Evolutionary conservation across 2,888 invertebrate genomes (phyloP), one percentile per base, ranked within the genome.

Genomic region (Helleia helle): DNA sequence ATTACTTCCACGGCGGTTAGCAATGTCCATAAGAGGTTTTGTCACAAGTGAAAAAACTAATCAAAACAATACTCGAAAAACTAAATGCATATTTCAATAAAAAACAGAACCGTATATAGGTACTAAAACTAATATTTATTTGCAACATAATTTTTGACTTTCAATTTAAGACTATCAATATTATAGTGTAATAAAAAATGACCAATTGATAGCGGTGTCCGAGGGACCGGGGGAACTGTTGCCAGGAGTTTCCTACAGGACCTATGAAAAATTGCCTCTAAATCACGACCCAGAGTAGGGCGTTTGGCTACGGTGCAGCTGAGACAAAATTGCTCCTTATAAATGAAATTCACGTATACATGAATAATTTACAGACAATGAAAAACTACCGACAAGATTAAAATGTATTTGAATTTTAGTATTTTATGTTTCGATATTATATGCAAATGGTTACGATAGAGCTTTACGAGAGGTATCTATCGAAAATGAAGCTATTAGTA

Each of bases 231-330:
- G n/a, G n/a, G n/a, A 29, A 29, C 29, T 29, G 29, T 29, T 29
- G 29, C 13, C 29, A 45, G 51, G 53, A 58, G 51, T 56, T 61
- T 62, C 60, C 61, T 70, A 65, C 64, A 62, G 59, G 65, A 64
- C 59, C 58, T 58, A 69, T 69, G 71, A 73, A 63, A 72, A 68
- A 73, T 66, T 56, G 59, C 54, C 61, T 51, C 58, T 74, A 73
- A 73, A 73, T 75, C 71, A 71, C 62, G 52, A 51, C 52, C 50
- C 53, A 54, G 60, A 56, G 46, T 44, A 43, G 54, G 63, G 59
- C 59, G 58, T 63, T 68, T 65, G 62, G 56, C 47, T 41, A 42
- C 38, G 36, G 27, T 40, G 42, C 39, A 42, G 31, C 29, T 28
- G 30, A 40, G 41, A 46, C 43, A 46, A 43, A 14, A 31, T 27